Evolutionary conservation across 2,888 invertebrate species (phyloP), one percentile per base, ranked within the genome.

Genomic region (Limnephilus marmoratus): DNA sequence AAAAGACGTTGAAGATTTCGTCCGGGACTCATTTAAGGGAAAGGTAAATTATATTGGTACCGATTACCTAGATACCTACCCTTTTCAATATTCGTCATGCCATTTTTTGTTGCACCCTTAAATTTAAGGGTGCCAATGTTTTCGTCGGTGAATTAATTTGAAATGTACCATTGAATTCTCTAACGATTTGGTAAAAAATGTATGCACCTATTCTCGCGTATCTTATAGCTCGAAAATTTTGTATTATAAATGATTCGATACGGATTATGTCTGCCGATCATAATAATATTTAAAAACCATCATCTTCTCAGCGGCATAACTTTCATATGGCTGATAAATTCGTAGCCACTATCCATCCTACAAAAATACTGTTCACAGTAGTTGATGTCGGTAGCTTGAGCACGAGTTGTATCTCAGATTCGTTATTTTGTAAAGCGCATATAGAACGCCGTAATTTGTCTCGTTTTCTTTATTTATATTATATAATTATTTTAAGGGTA

Each of bases 41-140:
- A 24, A n/a, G 68, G 68, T 2, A 68, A n/a, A 1, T 24, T 5
- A 18, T 5, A 2, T n/a, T 5, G 68, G n/a, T 68, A n/a, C 24
- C 68, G 3, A n/a, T 68, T 68, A n/a, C 9, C 7, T 9, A 49
- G 49, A 15, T 15, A 68, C 68, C 68, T 68, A 68, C 9, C n/a
- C 68, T 83, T 83, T 83, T 83, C 37, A 18, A 37, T 24, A 83
- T 83, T 83, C 83, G 83, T 83, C 83, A 83, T 4, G 83, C 37
- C 24, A 37, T 83, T 83, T 83, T 83, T 83, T 83, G 83, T 34
- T 83, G 83, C 37, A 24, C 24, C 37, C 68, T 68, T 9, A 68
- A 68, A n/a, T 68, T 24, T 68, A 68, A 68, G 68, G 68, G n/a
- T 68, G 68, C 68, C 24, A 68, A 68, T 68, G 68, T 68, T 68